These are phyloP conservation scores for Danionella cerebrum DNA, from an alignment of 2,113 vertebrate genomes.

Conservation along the genomic window DNA sequence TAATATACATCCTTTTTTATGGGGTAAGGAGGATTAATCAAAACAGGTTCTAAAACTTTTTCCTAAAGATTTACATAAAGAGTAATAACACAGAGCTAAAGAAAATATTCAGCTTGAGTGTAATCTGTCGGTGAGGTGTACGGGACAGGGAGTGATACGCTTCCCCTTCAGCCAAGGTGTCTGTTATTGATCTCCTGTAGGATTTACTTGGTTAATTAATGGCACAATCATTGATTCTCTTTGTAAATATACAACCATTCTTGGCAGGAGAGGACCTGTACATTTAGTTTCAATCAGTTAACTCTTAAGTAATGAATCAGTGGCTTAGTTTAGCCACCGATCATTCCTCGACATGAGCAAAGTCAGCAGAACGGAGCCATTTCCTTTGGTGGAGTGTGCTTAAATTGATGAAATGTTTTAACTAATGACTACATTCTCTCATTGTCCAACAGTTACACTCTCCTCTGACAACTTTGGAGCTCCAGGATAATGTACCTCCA, in stretches of 20 bases:
- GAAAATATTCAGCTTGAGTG: background rate
- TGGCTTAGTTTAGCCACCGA: slow-evolving; percentile 35
- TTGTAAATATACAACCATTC: slow-evolving; percentile 27
- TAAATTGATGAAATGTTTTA: background rate
- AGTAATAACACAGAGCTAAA: background rate
- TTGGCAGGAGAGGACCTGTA: slow-evolving; percentile 30
- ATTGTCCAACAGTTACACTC: slow-evolving; percentile 52
- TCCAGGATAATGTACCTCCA: slow-evolving; percentile 44
- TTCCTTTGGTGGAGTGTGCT: background rate
- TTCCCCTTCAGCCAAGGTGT: slow-evolving; percentile 40
- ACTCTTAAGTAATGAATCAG: slow-evolving; percentile 44
- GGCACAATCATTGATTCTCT: slow-evolving; percentile 44
- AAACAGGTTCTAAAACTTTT: background rate
- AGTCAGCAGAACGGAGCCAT: background rate
- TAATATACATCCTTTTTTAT: background rate
- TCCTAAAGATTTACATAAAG: too few species aligned
- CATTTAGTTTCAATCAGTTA: slow-evolving; percentile 48
- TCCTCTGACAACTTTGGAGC: slow-evolving; percentile 41
- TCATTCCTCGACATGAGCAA: background rate
- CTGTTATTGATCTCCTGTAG: slow-evolving; percentile 41
- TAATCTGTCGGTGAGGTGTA: background rate
- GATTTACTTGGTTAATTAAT: slow-evolving; percentile 54
- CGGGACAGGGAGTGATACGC: slow-evolving; percentile 35
- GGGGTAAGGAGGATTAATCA: background rate
- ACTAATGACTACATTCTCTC: slow-evolving; percentile 31